Percentiles rank a stretch among this genome's conserved stretches.
These are phyloP conservation scores for Drosophila stalkeri DNA, from an alignment of 2,888 invertebrate genomes.

Conservation along the genomic window DNA sequence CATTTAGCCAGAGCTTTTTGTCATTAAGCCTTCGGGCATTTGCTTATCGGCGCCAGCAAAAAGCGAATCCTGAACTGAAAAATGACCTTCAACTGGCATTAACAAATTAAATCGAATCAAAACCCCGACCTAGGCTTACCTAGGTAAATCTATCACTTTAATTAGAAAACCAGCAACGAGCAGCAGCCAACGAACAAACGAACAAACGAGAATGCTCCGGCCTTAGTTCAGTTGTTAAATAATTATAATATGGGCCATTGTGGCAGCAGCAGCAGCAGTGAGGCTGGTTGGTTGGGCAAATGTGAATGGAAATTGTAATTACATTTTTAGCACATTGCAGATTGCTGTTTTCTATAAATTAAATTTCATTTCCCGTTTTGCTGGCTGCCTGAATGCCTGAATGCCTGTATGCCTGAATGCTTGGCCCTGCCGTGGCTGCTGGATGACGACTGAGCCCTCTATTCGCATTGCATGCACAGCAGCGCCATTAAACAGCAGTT, in stretches of 20 bases:
- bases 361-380: conserved; percentile 74
- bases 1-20: conserved; percentile 27
- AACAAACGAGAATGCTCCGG: conserved; percentile 7
- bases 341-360: conserved; percentile 76
- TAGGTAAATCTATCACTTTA: conserved; percentile 72
- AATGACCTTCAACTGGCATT: conserved; percentile 60
- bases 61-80: conserved; percentile 40
- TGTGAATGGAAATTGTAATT: conserved; percentile 77
- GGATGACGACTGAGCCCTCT: conserved; percentile 35
- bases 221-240: conserved; percentile 51
- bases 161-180: conserved; percentile 53
- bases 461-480: conserved; percentile 68
- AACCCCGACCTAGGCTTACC: conserved; percentile 33
- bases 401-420: background rate
- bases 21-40: conserved; percentile 58
- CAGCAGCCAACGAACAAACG: background rate
- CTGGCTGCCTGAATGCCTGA: conserved; percentile 11
- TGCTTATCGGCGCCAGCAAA: conserved; percentile 44
- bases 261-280: conserved; percentile 47
- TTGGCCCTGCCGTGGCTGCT: conserved; percentile 17
- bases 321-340: conserved; percentile 76
- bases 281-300: conserved; percentile 40
- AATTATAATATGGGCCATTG: conserved; percentile 64
- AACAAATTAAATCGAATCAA: conserved; percentile 57
- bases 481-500: conserved; percentile 78